Evolutionary conservation across 2,888 invertebrate species (phyloP), one percentile per base, ranked within the genome.

Genomic region (Mesochorus sp.): DNA sequence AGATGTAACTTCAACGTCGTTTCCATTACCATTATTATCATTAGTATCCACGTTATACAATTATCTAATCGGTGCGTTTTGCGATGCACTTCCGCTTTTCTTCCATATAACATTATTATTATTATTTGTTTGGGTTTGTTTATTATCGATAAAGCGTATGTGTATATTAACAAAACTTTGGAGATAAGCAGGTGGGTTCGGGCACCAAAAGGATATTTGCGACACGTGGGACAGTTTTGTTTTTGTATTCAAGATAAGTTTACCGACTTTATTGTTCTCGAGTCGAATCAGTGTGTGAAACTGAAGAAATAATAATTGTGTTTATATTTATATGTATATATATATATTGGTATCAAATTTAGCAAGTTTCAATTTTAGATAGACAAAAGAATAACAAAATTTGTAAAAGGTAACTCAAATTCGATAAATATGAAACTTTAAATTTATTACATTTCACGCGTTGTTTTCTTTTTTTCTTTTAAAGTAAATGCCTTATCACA

Each of bases 71-170:
- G 61, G 70, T 71, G 57, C 57, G 47, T 62, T 59, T 68, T 34
- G 61, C 53, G 31, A 62, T 26, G 61, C 68, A 47, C 55, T 57
- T 59, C 8, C 49, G 49, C 57, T 31, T n/a, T n/a, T n/a, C n/a
- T 49, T 34, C 55, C 68, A 64, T n/a, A 37, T 17, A 34, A 68
- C 55, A 47, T 31, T 53, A 44, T 34, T 62, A 12, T 14, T 26
- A 39, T 37, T 55, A 3, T 47, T 21, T 51, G 28, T 37, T 57
- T 57, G 37, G 39, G 26, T 53, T 66, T 37, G 39, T 39, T 28
- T 76, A 76, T 72, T 68, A 72, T 76, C 51, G 72, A 64, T 79
- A 75, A 79, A 74, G 78, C 74, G 68, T 79, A 79, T 79, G 74
- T n/a, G n/a, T n/a, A n/a, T n/a, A n/a, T n/a, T n/a, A n/a, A n/a